Conservation (phyloP, 2,113 vertebrate genomes). For the Bubo scandiacus region DNA sequence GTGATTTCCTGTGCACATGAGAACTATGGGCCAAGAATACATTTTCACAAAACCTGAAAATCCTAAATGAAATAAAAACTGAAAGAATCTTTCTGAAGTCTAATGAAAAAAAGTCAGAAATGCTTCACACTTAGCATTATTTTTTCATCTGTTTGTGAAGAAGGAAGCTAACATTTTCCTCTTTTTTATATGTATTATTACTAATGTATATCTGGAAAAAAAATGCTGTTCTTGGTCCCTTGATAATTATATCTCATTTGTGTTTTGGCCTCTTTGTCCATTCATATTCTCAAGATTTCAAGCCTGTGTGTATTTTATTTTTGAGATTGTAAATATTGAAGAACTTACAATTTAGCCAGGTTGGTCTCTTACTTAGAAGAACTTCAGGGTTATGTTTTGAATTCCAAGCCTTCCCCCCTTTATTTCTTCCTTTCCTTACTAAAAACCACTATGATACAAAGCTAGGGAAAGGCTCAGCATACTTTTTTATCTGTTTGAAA, state of each 20-base stretch:
- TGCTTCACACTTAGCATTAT: not conserved
- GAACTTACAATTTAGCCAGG: not conserved
- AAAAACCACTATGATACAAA: not conserved
- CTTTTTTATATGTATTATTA: not conserved
- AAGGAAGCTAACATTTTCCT: not conserved
- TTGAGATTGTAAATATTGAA: not conserved
- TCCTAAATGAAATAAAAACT: not conserved
- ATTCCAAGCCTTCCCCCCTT: fast-evolving
- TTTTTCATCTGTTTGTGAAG: not conserved
- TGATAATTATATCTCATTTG: not conserved
- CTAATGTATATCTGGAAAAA: not conserved
- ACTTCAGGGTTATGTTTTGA: not conserved
- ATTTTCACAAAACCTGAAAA: not conserved
- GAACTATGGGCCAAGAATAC: not conserved
- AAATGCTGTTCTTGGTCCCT: fast-evolving
- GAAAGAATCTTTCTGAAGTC: not conserved
- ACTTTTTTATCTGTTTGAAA: not conserved
- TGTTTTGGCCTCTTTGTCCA: not conserved
- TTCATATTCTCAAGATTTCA: not conserved
- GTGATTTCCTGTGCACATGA: not conserved
- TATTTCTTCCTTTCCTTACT: not conserved
- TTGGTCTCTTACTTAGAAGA: not conserved
- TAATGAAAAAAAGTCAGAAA: not conserved
- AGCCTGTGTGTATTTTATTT: not conserved
- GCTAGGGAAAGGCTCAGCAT: fast-evolving